Conservation (phyloP, 1,140 invertebrate species). For the Panulirus ornatus region DNA sequence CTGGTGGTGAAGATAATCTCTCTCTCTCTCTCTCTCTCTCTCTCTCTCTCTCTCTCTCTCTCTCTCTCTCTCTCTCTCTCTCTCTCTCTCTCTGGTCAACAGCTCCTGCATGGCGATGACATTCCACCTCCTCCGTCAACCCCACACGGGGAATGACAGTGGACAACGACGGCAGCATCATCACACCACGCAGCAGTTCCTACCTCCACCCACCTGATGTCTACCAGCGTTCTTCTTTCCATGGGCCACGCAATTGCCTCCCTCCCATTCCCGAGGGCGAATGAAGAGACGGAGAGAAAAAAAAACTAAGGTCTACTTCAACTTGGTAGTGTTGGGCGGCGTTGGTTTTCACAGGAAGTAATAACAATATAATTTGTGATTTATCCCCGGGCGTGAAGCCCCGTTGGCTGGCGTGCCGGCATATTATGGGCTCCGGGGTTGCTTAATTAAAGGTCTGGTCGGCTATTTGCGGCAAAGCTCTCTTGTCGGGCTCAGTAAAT, state of each 20-base stretch:
- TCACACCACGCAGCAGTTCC: too few relatives aligned
- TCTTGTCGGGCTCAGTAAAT: not conserved
- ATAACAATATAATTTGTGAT: slow-evolving; percentile 13
- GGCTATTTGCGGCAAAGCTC: slow-evolving; percentile 3
- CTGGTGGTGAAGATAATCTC: too few relatives aligned
- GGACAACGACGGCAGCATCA: too few relatives aligned
- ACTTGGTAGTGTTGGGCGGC: not conserved
- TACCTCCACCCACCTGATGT: not conserved
- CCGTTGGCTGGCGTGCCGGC: not conserved
- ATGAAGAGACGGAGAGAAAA: not conserved
- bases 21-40: slow-evolving; percentile 19
- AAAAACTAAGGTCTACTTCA: not conserved
- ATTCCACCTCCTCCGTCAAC: too few relatives aligned
- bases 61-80: slow-evolving; percentile 25
- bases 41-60: not conserved
- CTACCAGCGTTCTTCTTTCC: not conserved
- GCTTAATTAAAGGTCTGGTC: slow-evolving; percentile 10
- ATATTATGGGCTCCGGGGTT: not conserved
- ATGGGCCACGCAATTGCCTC: not conserved
- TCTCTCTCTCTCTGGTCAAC: not conserved
- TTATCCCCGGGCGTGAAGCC: not conserved
- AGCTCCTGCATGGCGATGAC: too few relatives aligned
- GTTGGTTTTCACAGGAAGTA: not conserved
- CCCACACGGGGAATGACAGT: too few relatives aligned
- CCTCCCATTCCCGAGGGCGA: not conserved